phyloP scores from a whole-genome alignment of 2,797 vertebrate species.

The Crax fasciolata region DNA sequence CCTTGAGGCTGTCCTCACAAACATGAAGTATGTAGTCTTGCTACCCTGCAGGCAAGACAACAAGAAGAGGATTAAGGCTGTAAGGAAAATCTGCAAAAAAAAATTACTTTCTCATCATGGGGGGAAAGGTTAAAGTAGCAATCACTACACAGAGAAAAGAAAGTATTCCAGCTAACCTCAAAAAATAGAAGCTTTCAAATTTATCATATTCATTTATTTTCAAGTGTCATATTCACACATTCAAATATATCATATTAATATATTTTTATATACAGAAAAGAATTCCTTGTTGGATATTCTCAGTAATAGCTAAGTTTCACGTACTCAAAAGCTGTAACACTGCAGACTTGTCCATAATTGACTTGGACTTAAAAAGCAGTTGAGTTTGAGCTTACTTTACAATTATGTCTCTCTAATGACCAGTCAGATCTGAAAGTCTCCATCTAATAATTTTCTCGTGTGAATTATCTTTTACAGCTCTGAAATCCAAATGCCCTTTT shows the following conservation, averaged over 20 bases:
- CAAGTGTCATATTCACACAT: background rate
- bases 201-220: background rate
- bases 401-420: slow-evolving; percentile 52
- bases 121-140: slow-evolving; percentile 19
- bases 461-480: slow-evolving; percentile 50
- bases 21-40: background rate
- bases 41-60: background rate
- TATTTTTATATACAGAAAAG: slow-evolving; percentile 38
- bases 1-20: background rate
- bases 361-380: slow-evolving; percentile 61
- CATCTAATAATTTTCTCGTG: slow-evolving; percentile 57
- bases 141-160: background rate
- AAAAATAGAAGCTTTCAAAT: slow-evolving; percentile 5
- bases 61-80: background rate
- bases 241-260: slow-evolving; percentile 9
- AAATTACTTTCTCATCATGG: background rate
- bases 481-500: slow-evolving; percentile 31
- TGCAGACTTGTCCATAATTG: slow-evolving; percentile 45
- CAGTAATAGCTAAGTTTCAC: slow-evolving; percentile 50
- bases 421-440: slow-evolving; percentile 57
- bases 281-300: slow-evolving; percentile 17
- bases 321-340: slow-evolving; percentile 36
- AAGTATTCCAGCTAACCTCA: background rate
- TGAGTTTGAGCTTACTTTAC: slow-evolving; percentile 52
- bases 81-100: slow-evolving; percentile 9